These are phyloP conservation scores for Uria lomvia DNA, from an alignment of 2,113 vertebrate genomes.

Conservation along the genomic window DNA sequence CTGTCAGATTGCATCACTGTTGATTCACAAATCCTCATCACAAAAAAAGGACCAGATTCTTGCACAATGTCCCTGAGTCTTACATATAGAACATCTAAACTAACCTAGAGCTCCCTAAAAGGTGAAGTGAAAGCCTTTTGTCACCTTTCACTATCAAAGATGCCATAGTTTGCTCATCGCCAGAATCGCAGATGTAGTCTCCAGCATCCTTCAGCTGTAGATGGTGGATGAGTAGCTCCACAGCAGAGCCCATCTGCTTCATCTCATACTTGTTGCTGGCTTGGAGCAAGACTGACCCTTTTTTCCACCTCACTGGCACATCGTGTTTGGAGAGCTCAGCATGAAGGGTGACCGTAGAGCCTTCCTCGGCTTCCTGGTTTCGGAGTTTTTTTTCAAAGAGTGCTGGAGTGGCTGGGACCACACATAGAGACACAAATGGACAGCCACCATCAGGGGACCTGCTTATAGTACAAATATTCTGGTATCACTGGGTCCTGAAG, in stretches of 20 bases:
- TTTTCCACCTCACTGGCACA: neutral
- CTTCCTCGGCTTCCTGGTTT: neutral
- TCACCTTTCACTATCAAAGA: constrained; percentile 17
- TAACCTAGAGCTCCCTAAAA: neutral
- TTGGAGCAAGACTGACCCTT: neutral
- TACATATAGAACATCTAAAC: neutral
- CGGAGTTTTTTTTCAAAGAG: neutral
- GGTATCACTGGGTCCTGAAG: neutral
- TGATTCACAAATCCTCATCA: neutral
- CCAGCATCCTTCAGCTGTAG: neutral
- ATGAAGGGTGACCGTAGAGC: neutral
- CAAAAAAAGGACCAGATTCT: neutral
- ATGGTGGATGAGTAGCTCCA: neutral
- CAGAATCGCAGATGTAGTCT: constrained; percentile 20
- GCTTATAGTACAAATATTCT: neutral
- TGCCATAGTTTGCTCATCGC: neutral
- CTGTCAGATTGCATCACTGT: neutral
- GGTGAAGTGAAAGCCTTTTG: neutral
- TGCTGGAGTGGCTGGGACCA: neutral
- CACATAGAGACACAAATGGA: neutral
- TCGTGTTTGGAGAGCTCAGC: neutral
- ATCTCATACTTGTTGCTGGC: constrained; percentile 29
- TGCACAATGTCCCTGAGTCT: too few species aligned
- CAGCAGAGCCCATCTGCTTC: neutral
- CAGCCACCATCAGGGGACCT: neutral